A percentile compares a stretch with the other conserved stretches of the same genome.
Conservation (phyloP, 1,140 invertebrate genomes). For the Halesus radiatus region DNA sequence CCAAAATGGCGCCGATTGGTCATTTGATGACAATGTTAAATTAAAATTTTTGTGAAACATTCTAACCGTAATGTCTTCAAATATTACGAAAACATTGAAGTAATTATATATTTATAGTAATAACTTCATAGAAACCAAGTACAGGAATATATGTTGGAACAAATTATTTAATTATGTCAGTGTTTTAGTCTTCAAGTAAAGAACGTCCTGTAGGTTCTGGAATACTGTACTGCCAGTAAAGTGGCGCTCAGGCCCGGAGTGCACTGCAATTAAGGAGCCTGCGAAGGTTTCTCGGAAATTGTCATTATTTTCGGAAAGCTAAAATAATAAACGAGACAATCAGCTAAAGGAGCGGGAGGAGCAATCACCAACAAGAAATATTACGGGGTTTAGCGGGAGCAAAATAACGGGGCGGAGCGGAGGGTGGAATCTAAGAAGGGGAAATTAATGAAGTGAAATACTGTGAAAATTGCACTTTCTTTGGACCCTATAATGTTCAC, state of each 20-base stretch:
- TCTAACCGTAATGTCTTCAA: too few relatives aligned
- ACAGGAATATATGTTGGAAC: too few relatives aligned
- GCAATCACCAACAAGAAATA: constrained; percentile 13
- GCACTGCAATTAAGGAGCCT: constrained; percentile 33
- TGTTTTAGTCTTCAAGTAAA: background rate
- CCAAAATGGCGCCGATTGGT: too few relatives aligned
- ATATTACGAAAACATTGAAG: too few relatives aligned
- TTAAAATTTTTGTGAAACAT: too few relatives aligned
- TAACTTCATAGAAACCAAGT: too few relatives aligned
- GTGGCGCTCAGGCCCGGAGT: background rate
- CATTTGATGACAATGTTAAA: too few relatives aligned
- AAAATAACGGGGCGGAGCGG: background rate
- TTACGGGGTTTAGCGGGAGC: background rate
- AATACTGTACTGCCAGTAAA: background rate
- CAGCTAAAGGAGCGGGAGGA: constrained; percentile 1
- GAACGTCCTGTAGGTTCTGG: constrained; percentile 28
- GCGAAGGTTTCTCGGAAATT: constrained; percentile 27
- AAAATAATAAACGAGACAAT: constrained; percentile 37
- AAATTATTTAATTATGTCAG: too few relatives aligned
- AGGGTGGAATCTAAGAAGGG: background rate
- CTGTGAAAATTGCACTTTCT: background rate
- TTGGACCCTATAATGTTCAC: background rate
- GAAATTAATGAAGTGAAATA: constrained; percentile 7
- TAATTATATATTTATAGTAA: too few relatives aligned
- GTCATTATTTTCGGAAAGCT: constrained; percentile 38